Evolutionary conservation across 1,140 invertebrate species (phyloP).

Genomic region (Antheraea pernyi): DNA sequence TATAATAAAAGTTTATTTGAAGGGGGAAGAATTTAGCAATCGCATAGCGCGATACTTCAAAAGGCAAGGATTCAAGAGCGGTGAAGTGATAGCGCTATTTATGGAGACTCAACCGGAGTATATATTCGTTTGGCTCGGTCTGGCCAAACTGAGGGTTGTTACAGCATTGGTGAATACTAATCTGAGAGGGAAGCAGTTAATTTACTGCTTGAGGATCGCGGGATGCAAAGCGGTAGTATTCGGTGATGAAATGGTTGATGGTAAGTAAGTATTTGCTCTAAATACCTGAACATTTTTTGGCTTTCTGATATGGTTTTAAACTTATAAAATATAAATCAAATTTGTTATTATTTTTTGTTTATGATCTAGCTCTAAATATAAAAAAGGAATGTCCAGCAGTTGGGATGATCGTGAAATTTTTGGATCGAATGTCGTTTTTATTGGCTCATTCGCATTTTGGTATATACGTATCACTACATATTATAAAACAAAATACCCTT

Average conservation of each 20-base stretch:
- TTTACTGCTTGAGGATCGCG: slow-evolving; percentile 90
- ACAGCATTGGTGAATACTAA: slow-evolving; percentile 95
- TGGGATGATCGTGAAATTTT: no score
- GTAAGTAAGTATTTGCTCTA: slow-evolving; percentile 61
- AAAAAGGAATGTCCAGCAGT: no score
- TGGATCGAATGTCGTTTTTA: no score
- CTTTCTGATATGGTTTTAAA: no score
- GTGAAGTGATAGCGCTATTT: slow-evolving; percentile 91
- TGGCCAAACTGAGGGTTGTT: slow-evolving; percentile 91
- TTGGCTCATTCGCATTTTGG: no score
- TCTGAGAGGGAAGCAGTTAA: slow-evolving; percentile 85
- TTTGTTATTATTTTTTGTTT: no score
- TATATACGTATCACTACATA: no score
- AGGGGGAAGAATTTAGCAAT: slow-evolving; percentile 89
- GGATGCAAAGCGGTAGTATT: slow-evolving; percentile 88
- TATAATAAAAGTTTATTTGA: slow-evolving; percentile 26
- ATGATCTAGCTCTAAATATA: no score
- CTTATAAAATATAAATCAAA: no score
- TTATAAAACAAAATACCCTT: no score
- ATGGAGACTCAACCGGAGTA: slow-evolving; percentile 93
- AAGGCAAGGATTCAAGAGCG: slow-evolving; percentile 81
- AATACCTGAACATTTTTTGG: no score
- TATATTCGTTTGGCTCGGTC: slow-evolving; percentile 92
- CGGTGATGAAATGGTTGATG: slow-evolving; percentile 82
- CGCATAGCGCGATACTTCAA: slow-evolving; percentile 88